Evolutionary conservation across 35 echinoderm and acorn worm genomes (phyloP), one percentile per base, ranked within the genome.

Genomic region (Eucidaris tribuloides): DNA sequence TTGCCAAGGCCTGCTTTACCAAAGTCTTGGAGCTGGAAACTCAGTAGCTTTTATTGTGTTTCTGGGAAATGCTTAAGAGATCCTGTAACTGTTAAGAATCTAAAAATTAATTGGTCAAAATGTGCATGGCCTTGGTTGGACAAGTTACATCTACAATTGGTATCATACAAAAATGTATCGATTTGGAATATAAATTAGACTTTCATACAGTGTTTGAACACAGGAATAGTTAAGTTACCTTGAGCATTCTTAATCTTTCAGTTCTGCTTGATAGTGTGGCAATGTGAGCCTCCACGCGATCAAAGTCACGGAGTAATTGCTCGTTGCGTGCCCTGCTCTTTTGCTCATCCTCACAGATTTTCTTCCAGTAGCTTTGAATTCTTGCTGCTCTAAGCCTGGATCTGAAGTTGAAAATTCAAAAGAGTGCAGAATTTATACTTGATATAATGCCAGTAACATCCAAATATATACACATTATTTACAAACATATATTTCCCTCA

Each of bases 301-400:
- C 76, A 72, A 91, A 97, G 11, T 97, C 89, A 33, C 57, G 50
- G 15, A 97, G 79, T 19, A 97, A 86, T 45, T 89, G 80, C 50
- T 89, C 76, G 71, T 97, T 97, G 29, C 94, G 83, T 49, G 82
- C 90, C 46, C 71, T 63, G 36, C 89, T 92, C 52, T 81, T 77
- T 36, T 76, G 79, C 71, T 97, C 94, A 81, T 91, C 83, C 48
- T 92, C 94, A 79, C 94, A 97, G 30, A 97, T 40, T 42, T 97
- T 87, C 56, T 85, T 58, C 94, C 94, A 97, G 64, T 92, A 89
- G 35, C 72, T 83, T 36, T 97, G 94, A 11, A 97, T 81, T 57
- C 86, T 91, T 33, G 71, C 82, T 22, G 94, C 89, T 18, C 77
- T 84, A 31, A 88, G 52, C 34, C 66, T 54, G 42, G 85, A 88